Base-by-base conservation (phyloP, 2,888 invertebrate genomes). In the Fragum sueziense region DNA sequence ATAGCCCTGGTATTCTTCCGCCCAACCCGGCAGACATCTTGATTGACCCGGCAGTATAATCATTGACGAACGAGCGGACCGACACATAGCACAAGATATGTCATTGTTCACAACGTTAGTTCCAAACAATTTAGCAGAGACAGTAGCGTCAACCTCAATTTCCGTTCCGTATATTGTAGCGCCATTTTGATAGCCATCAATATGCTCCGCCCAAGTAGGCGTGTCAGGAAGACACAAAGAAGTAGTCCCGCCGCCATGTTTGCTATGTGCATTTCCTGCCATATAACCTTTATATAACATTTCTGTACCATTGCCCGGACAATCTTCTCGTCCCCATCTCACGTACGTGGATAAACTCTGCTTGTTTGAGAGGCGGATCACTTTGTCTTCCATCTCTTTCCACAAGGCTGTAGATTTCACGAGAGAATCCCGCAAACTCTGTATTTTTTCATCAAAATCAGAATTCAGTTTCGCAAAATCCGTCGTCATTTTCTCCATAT, bases 1-100 rank as follows among this genome's bases (percentile, higher is more conserved):
- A 33, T 61, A 61, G 2, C 61, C 61, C n/a, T 61, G 61, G 31
- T 61, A 61, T 61, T 61, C 61, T 17, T n/a, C n/a, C 33, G 61
- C 31, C 61, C 61, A 61, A 7, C 61, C 61, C 17, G 31, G 31
- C 31, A 33, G 33, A 33, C 61, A 61, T 33, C 20, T 61, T n/a
- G 61, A 31, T n/a, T 33, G 61, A 61, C 33, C 61, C 7, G 61
- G 61, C 1, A 61, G 2, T 33, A 61, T 61, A 20, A 61, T 6
- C 1, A 33, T n/a, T 17, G 61, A 61, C 31, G 33, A n/a, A 14
- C 61, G 33, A 17, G 22, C 9, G 20, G 61, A 33, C 3, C 2
- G 20, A 33, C 61, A 61, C n/a, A 33, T 33, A 11, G 61, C 61
- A 31, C 61, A 61, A 6, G 61, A 61, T n/a, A 33, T n/a, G 33